Evolutionary conservation across 2,888 invertebrate genomes (phyloP).

Genomic region (Sicus ferrugineus): DNA sequence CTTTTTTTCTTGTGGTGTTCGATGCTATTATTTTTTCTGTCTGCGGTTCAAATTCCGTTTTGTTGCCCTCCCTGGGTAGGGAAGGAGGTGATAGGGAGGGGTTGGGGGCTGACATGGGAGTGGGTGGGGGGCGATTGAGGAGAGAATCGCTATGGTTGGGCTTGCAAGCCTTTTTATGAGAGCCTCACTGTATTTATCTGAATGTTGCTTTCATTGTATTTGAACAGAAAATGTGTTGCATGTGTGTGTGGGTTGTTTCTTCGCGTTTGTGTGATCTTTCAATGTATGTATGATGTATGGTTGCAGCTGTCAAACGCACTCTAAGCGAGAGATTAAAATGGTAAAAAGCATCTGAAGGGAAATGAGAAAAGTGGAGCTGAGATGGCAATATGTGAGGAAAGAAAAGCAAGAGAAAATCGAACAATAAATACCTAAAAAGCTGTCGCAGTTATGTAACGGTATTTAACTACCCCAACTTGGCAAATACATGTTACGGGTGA

Average conservation of each 20-base stretch:
- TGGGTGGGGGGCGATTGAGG: not conserved
- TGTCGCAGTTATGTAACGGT: no score
- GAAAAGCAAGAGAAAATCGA: no score
- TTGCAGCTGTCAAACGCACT: slow-evolving; percentile 14
- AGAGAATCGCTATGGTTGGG: not conserved
- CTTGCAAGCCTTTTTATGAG: not conserved
- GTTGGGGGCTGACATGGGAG: not conserved
- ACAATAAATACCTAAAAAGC: no score
- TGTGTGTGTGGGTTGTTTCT: not conserved
- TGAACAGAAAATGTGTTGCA: not conserved
- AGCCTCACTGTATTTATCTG: slow-evolving; percentile 26
- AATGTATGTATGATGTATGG: not conserved
- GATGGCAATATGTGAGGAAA: not conserved
- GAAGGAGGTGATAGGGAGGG: not conserved
- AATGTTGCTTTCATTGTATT: slow-evolving; percentile 21
- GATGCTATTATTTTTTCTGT: slow-evolving; percentile 33
- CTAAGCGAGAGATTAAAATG: slow-evolving; percentile 17
- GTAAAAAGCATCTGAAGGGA: not conserved
- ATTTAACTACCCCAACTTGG: no score
- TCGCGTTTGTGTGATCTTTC: not conserved
- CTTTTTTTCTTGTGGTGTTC: slow-evolving; percentile 2
- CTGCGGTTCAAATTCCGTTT: slow-evolving; percentile 37
- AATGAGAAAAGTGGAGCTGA: not conserved
- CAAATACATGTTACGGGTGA: no score
- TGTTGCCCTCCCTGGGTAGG: not conserved